Evolutionary conservation across 2,797 vertebrate species (phyloP).

Genomic region (Dromococcyx pavoninus): DNA sequence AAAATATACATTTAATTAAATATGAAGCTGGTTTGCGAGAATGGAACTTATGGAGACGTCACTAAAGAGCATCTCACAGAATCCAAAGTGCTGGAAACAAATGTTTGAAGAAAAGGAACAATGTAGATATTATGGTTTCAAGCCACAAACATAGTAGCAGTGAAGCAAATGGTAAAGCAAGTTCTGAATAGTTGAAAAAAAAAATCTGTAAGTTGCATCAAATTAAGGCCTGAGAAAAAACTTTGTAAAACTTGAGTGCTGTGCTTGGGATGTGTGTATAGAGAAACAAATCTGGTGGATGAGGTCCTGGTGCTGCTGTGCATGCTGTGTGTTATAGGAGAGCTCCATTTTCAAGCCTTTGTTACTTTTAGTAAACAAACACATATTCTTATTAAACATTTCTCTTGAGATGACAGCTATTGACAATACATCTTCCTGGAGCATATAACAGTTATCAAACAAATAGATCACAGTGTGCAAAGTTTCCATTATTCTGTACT

Average conservation of each 20-base stretch:
- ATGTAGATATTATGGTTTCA: conserved; percentile 13
- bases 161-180: background rate
- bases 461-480: background rate
- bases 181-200: background rate
- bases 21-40: conserved; percentile 41
- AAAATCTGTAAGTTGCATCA: background rate
- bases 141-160: background rate
- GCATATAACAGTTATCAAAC: background rate
- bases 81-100: conserved; percentile 43
- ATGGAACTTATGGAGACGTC: conserved; percentile 20
- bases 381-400: background rate
- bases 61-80: conserved; percentile 42
- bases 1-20: conserved; percentile 59
- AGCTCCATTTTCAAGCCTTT: background rate
- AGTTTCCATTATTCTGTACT: background rate
- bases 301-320: background rate
- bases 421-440: conserved; percentile 29
- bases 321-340: background rate
- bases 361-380: background rate
- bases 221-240: conserved; percentile 41
- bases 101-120: conserved; percentile 18
- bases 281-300: background rate
- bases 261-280: accelerated
- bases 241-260: background rate
- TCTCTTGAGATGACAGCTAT: background rate